A percentile compares a stretch with the other conserved stretches of the same genome.
phyloP scores from a whole-genome alignment of 2,113 vertebrate genomes.

The Otis tarda region DNA sequence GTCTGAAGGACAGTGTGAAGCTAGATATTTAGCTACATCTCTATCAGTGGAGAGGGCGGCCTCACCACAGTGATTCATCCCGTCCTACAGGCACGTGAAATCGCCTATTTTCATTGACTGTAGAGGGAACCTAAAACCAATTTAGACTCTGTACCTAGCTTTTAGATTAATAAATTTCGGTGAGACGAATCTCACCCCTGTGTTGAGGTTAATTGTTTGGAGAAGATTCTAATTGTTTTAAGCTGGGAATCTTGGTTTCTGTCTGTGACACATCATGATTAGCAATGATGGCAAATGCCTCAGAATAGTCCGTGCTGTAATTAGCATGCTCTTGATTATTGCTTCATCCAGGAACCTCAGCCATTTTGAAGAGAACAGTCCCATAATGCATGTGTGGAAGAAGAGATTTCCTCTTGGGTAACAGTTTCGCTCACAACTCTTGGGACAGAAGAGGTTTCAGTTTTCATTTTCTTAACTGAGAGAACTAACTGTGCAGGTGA shows the following conservation, averaged over 20 bases:
- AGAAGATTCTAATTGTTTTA: not conserved
- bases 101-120: not conserved
- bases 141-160: fast-evolving
- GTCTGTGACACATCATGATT: fast-evolving
- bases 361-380: not conserved
- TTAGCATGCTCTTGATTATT: not conserved
- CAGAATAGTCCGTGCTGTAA: too few relatives aligned
- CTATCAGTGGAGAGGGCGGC: not conserved
- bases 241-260: not conserved
- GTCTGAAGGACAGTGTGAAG: not conserved
- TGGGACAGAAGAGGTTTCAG: not conserved
- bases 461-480: too few relatives aligned
- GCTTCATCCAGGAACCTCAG: not conserved
- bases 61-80: not conserved
- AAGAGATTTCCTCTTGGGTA: not conserved
- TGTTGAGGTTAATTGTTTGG: not conserved
- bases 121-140: not conserved
- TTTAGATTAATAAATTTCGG: not conserved
- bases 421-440: not conserved
- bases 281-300: not conserved
- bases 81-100: not conserved
- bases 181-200: not conserved
- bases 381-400: not conserved
- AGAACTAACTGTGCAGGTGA: not conserved
- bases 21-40: not conserved